These are phyloP conservation scores for Pavo muticus DNA, from an alignment of 2,113 vertebrate genomes.

Conservation along the genomic window DNA sequence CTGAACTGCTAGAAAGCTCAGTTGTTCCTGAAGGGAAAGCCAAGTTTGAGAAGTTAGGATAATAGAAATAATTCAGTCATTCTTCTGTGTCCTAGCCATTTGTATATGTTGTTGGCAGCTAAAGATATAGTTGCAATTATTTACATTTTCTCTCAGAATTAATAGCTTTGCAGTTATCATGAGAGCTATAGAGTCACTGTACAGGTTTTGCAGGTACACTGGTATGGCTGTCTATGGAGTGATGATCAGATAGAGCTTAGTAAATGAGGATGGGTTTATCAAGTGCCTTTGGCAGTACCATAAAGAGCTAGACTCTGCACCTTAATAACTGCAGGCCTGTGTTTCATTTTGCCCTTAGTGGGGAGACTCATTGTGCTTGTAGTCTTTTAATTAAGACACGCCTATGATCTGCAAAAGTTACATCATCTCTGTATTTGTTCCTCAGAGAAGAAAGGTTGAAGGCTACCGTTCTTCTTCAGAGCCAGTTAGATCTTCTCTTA, in stretches of 20 bases:
- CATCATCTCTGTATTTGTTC: not conserved
- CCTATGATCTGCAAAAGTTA: not conserved
- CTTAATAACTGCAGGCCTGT: not conserved
- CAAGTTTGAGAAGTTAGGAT: not conserved
- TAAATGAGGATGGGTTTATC: constrained; percentile 17
- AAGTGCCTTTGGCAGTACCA: constrained; percentile 19
- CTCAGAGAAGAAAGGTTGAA: not conserved
- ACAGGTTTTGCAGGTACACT: constrained; percentile 29
- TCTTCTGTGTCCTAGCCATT: not conserved
- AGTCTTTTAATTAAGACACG: constrained; percentile 19
- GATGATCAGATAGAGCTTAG: constrained; percentile 32
- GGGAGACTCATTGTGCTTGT: not conserved
- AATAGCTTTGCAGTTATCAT: not conserved
- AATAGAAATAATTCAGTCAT: not conserved
- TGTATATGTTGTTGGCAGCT: not conserved
- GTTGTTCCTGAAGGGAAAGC: not conserved
- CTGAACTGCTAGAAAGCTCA: not conserved
- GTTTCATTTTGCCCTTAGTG: not conserved
- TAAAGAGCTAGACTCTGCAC: not conserved
- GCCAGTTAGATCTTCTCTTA: not conserved
- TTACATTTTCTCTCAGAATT: constrained; percentile 7
- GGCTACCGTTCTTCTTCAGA: not conserved
- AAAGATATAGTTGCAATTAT: not conserved
- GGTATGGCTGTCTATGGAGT: not conserved
- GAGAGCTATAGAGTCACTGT: not conserved